Evolutionary conservation across 2,113 vertebrate species (phyloP), one percentile per base, ranked within the genome.

Genomic region (Galemys pyrenaicus): DNA sequence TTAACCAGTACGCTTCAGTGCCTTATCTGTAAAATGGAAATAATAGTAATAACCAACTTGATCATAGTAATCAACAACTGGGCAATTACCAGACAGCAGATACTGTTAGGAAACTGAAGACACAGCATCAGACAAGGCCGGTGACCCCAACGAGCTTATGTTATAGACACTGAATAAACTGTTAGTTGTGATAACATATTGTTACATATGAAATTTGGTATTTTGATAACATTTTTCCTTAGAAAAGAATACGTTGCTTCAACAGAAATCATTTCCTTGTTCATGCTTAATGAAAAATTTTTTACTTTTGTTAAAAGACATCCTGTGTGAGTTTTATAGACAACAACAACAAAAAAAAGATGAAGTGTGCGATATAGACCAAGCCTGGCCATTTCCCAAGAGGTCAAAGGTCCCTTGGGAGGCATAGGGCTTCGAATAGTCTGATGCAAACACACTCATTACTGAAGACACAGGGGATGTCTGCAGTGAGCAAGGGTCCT

Each of bases 251-350:
- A 5, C 67, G 19, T 24, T 70, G 37, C 91, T 91, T 64, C 44
- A 49, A n/a, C 39, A 87, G 28, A 86, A 64, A 75, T 79, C 11
- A 60, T 83, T 90, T 94, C 44, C 39, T 60, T 68, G 73, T 82
- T 62, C 32, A 79, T 90, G 62, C 32, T 91, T 64, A 62, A 70
- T 93, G 49, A 35, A 22, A 4, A 28, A 51, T 80, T 71, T 85
- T 35, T 41, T 30, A 89, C 67, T 91, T 39, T 86, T 89, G 81
- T 13, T 93, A 54, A 87, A 90, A 89, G 22, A 32, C 68, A 88
- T 44, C 15, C 44, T 80, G 64, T 90, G 91, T 67, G 37, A 54
- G 24, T 93, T 70, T 51, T 73, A 58, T 8, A 71, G 17, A 20
- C 16, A 74, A 81, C 39, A 67, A 35, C 5, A 56, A 15, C 5